phyloP scores from a whole-genome alignment of 2,888 invertebrate species.

The Seladonia tumulorum region DNA sequence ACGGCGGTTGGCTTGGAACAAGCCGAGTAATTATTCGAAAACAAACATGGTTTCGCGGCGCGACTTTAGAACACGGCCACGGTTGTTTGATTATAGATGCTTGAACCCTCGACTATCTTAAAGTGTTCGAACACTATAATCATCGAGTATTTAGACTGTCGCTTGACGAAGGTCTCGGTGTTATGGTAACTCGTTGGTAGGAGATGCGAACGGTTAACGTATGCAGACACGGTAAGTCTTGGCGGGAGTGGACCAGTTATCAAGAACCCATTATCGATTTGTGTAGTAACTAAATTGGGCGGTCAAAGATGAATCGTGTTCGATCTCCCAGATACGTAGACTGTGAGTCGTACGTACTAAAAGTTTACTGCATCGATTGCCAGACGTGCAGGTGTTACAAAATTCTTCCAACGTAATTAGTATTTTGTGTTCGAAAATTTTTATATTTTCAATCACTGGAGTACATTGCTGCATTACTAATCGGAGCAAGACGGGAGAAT shows the following conservation, averaged over 20 bases:
- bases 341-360: too few relatives aligned
- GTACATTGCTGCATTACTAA: too few relatives aligned
- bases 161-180: background rate
- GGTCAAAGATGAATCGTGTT: background rate
- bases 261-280: background rate
- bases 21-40: slow-evolving; percentile 22
- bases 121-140: slow-evolving; percentile 7
- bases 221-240: background rate
- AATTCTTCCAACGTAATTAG: too few relatives aligned
- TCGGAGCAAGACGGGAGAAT: too few relatives aligned
- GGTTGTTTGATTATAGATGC: slow-evolving; percentile 20
- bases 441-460: too few relatives aligned
- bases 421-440: too few relatives aligned
- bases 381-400: too few relatives aligned
- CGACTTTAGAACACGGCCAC: slow-evolving; percentile 1
- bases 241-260: background rate
- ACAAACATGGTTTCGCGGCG: slow-evolving; percentile 32
- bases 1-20: background rate
- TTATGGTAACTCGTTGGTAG: background rate
- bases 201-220: background rate
- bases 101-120: background rate
- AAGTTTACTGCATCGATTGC: too few relatives aligned
- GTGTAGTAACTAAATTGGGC: background rate
- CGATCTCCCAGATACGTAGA: background rate
- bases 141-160: slow-evolving; percentile 16